Evolutionary conservation across 2,797 vertebrate genomes (phyloP).

Genomic region (Pangasius macronema): DNA sequence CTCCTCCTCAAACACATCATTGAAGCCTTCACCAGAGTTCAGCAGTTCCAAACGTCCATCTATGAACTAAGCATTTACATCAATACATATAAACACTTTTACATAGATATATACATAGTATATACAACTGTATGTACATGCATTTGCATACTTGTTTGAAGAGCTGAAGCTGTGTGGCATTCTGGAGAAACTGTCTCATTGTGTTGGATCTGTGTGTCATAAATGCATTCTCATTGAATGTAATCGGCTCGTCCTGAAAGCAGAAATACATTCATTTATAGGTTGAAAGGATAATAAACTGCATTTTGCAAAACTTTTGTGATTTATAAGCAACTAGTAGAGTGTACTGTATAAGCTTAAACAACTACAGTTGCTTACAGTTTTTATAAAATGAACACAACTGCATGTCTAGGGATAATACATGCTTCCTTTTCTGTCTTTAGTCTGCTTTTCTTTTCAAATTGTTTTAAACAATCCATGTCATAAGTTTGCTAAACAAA

Average conservation of each 20-base stretch:
- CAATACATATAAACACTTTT: slow-evolving; percentile 20
- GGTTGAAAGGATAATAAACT: neutral
- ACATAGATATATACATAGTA: neutral
- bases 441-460: neutral
- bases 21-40: slow-evolving; percentile 95
- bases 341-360: neutral
- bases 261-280: slow-evolving; percentile 10
- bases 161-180: slow-evolving; percentile 94
- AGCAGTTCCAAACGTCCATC: slow-evolving; percentile 92
- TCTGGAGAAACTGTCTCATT: slow-evolving; percentile 95
- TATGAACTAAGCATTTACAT: slow-evolving; percentile 81
- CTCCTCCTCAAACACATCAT: slow-evolving; percentile 95
- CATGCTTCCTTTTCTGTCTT: neutral
- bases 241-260: slow-evolving; percentile 90
- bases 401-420: neutral
- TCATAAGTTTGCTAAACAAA: neutral
- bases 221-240: slow-evolving; percentile 90
- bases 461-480: neutral
- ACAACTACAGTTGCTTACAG: no score
- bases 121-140: neutral
- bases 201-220: slow-evolving; percentile 90
- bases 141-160: slow-evolving; percentile 88
- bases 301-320: neutral
- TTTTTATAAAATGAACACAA: neutral
- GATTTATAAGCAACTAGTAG: neutral